Conservation (phyloP, 2,888 invertebrate genomes). For the Seira sanloemensis region DNA sequence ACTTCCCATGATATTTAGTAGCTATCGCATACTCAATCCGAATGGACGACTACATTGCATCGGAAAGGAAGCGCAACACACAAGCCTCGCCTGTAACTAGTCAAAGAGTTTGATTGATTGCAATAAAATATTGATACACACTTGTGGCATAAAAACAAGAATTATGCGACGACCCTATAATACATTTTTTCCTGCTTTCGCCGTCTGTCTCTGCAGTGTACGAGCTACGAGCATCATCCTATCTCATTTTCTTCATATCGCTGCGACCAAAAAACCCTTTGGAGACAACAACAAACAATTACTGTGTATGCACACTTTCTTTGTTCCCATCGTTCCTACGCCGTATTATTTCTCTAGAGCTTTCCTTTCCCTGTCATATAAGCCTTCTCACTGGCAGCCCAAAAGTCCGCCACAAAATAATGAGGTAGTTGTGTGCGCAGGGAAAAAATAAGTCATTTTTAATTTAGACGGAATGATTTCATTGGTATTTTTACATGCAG, state of each 20-base stretch:
- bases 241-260: background rate
- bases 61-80: too few species aligned
- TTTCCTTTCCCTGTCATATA: background rate
- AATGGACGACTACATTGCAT: too few species aligned
- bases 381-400: too few species aligned
- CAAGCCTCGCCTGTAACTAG: too few species aligned
- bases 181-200: background rate
- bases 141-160: conserved; percentile 31
- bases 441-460: conserved; percentile 2
- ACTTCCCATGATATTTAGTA: too few species aligned
- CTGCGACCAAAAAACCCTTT: background rate
- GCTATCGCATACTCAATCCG: too few species aligned
- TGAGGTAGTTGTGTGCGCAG: background rate
- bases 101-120: conserved; percentile 14
- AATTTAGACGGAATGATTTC: background rate
- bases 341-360: too few species aligned
- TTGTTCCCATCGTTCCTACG: background rate
- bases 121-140: conserved; percentile 42
- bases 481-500: background rate
- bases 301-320: background rate
- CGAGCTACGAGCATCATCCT: too few species aligned
- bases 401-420: too few species aligned
- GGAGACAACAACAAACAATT: conserved; percentile 5
- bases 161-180: background rate
- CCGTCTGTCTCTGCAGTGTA: background rate